These are phyloP conservation scores for Morpho deidamia DNA, from an alignment of 2,888 invertebrate species.

Conservation along the genomic window DNA sequence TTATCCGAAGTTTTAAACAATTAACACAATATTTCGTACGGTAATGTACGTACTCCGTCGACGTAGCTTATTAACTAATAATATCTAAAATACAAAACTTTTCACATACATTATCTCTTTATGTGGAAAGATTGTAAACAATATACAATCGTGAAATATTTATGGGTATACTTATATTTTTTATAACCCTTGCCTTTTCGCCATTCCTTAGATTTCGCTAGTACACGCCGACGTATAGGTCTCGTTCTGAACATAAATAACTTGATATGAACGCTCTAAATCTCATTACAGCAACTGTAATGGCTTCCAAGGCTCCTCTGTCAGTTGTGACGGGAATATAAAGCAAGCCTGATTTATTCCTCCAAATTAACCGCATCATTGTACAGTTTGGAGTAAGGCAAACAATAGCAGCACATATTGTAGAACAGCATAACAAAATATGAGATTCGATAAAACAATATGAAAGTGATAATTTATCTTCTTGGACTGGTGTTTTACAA, in stretches of 20 bases:
- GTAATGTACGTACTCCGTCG: too few species aligned
- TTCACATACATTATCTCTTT: too few species aligned
- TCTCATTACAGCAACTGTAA: slow-evolving; percentile 70
- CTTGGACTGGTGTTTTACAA: too few species aligned
- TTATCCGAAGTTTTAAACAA: too few species aligned
- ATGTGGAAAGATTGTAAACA: too few species aligned
- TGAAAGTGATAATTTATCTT: too few species aligned
- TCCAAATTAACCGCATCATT: slow-evolving; percentile 54
- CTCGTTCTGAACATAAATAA: slow-evolving; percentile 66
- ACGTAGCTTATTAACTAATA: too few species aligned
- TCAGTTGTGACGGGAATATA: slow-evolving; percentile 70
- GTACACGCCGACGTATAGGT: slow-evolving; percentile 28
- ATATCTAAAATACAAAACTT: too few species aligned
- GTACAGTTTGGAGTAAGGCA: slow-evolving; percentile 32
- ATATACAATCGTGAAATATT: background rate
- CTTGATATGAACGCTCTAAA: slow-evolving; percentile 73
- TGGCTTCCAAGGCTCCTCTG: slow-evolving; percentile 66
- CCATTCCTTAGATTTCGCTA: slow-evolving; percentile 15
- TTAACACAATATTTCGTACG: too few species aligned
- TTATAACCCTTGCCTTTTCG: slow-evolving; percentile 6
- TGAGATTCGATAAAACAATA: too few species aligned
- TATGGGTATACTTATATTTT: background rate
- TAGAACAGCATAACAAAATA: background rate
- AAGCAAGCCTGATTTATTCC: slow-evolving; percentile 66
- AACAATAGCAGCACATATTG: slow-evolving; percentile 6